These are phyloP conservation scores for Colius striatus DNA, from an alignment of 2,113 vertebrate genomes.

Conservation along the genomic window DNA sequence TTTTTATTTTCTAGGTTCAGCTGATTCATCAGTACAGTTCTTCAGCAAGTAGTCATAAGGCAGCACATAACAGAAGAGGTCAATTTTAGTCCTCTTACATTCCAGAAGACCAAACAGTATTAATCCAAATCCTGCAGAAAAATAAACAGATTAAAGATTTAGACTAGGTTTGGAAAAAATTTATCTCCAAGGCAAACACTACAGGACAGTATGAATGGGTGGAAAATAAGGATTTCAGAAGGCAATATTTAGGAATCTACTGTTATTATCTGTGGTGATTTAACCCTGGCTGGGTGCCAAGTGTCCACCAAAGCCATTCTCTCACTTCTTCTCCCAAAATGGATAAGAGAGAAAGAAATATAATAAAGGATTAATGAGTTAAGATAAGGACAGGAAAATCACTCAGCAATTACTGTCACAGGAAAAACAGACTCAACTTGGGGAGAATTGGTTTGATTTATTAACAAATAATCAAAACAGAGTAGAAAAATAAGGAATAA, in stretches of 20 bases:
- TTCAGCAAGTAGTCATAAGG: slow-evolving; percentile 6
- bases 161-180: not conserved
- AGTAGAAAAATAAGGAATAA: too few relatives aligned
- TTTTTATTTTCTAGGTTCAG: slow-evolving; percentile 16
- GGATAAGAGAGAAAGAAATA: too few relatives aligned
- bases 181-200: not conserved
- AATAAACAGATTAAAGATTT: not conserved
- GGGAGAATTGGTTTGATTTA: too few relatives aligned
- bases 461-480: too few relatives aligned
- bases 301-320: too few relatives aligned
- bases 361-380: too few relatives aligned
- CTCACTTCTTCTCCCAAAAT: too few relatives aligned
- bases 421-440: too few relatives aligned
- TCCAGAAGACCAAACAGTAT: not conserved
- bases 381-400: too few relatives aligned
- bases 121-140: not conserved
- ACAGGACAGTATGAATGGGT: not conserved
- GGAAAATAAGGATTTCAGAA: not conserved
- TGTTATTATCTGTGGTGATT: not conserved
- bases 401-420: too few relatives aligned
- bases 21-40: slow-evolving; percentile 14
- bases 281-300: too few relatives aligned
- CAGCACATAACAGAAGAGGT: not conserved
- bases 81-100: not conserved
- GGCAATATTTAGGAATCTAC: not conserved